These are phyloP conservation scores for Rhagoletis zephyria DNA, from an alignment of 1,140 invertebrate species.

Conservation along the genomic window DNA sequence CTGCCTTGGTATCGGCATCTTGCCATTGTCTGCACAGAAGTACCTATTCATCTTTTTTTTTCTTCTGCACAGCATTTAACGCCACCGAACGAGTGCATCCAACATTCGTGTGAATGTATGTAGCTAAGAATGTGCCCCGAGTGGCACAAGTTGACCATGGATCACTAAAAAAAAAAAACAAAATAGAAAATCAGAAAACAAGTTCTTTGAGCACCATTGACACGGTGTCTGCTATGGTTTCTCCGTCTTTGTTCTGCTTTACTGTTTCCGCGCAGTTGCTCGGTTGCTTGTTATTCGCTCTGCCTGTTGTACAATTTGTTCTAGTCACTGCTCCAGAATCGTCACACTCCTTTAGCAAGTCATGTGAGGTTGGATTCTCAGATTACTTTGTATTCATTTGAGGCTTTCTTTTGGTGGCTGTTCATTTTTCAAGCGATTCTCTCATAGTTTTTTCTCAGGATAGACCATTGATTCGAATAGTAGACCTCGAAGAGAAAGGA, in stretches of 20 bases:
- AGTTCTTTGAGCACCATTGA: not conserved
- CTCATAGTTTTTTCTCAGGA: too few species aligned
- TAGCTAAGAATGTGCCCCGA: not conserved
- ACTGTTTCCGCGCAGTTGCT: too few species aligned
- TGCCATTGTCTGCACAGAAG: not conserved
- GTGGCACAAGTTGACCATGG: slow-evolving; percentile 32
- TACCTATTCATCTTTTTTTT: not conserved
- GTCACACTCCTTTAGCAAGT: not conserved
- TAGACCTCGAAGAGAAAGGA: too few species aligned
- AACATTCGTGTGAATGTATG: not conserved
- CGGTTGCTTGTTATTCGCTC: not conserved
- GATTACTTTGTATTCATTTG: not conserved
- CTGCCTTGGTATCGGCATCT: not conserved
- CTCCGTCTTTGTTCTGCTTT: not conserved
- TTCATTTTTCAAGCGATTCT: too few species aligned
- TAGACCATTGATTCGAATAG: too few species aligned
- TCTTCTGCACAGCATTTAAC: not conserved
- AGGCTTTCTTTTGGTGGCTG: too few species aligned
- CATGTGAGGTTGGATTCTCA: not conserved
- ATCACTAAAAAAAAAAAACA: not conserved
- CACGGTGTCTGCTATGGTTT: not conserved
- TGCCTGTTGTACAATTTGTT: slow-evolving; percentile 18
- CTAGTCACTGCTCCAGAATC: not conserved
- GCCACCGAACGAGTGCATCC: not conserved
- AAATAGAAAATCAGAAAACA: not conserved